A percentile compares a stretch with the other conserved stretches of the same genome.
Conservation (phyloP, 2,888 invertebrate genomes). For the Panopea generosa region DNA sequence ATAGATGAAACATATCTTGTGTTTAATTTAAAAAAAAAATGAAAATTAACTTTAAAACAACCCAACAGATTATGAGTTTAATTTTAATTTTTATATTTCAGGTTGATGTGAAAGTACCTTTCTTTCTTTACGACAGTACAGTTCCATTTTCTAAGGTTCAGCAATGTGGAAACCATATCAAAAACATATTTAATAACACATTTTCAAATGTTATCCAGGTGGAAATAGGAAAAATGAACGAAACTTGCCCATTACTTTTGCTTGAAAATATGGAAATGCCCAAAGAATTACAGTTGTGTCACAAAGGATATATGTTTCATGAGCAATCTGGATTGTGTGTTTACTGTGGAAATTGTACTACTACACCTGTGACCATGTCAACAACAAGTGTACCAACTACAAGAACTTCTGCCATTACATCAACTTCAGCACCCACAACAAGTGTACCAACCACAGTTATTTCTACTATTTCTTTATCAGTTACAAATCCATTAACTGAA, state of each 20-base stretch:
- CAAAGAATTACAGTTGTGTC: constrained; percentile 27
- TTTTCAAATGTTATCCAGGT: constrained; percentile 12
- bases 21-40: too few relatives aligned
- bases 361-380: constrained; percentile 8
- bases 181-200: not conserved
- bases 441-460: not conserved
- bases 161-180: constrained; percentile 8
- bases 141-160: constrained; percentile 23
- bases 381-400: constrained; percentile 8
- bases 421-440: constrained; percentile 12
- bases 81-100: constrained; percentile 41
- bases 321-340: constrained; percentile 38
- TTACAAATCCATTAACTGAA: too few relatives aligned
- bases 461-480: constrained; percentile 14
- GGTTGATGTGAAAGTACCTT: constrained; percentile 45
- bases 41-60: too few relatives aligned
- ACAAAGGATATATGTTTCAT: constrained; percentile 41
- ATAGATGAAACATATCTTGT: too few relatives aligned
- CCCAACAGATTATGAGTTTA: too few relatives aligned
- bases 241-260: constrained; percentile 32
- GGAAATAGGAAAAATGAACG: constrained; percentile 7
- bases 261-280: constrained; percentile 21
- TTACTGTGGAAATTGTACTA: constrained; percentile 39
- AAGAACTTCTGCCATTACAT: not conserved
- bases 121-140: constrained; percentile 46